Base-by-base conservation (phyloP, 2,888 invertebrate genomes). In the Graphium colonna region DNA sequence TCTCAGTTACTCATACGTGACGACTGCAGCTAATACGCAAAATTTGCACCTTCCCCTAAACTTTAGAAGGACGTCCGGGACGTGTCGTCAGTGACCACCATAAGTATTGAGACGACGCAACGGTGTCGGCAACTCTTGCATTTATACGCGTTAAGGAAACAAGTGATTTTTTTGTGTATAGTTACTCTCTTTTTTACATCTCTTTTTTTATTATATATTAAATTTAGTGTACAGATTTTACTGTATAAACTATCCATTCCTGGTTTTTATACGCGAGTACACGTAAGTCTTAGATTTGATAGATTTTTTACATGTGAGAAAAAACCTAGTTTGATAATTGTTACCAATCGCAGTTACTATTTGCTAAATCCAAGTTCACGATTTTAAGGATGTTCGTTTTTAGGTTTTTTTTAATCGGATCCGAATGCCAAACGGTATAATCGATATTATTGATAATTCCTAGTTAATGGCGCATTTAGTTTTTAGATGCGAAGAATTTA, bases 291-390 rank as follows among this genome's bases (percentile, higher is more conserved):
- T 62, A 65, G 66, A 61, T 62, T 69, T 60, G 58, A 51, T 59
- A 51, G 59, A 50, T 45, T 48, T 18, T 56, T 57, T 58, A 62
- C 59, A 68, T 73, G 73, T 69, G 71, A 38, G 69, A 69, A 71
- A 68, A 73, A 70, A 65, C 70, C 73, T 69, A 69, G 74, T 72
- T 77, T 79, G 73, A 77, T 63, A 58, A 67, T 84, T 80, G 87
- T 87, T 87, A 87, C 87, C 87, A 87, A 71, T 82, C 75, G 72
- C 84, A 83, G 83, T 87, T 86, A 87, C 84, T 85, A 76, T 73
- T 64, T 71, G 59, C 56, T 60, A 62, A 59, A 57, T 50, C 21
- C 18, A 51, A 41, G 28, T 18, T 44, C 45, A 43, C 55, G 48
- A 42, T 53, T 54, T 63, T 57, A 56, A 5, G 44, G 13, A 10